Conservation (phyloP, 2,797 vertebrate genomes). For the Menidia menidia region DNA sequence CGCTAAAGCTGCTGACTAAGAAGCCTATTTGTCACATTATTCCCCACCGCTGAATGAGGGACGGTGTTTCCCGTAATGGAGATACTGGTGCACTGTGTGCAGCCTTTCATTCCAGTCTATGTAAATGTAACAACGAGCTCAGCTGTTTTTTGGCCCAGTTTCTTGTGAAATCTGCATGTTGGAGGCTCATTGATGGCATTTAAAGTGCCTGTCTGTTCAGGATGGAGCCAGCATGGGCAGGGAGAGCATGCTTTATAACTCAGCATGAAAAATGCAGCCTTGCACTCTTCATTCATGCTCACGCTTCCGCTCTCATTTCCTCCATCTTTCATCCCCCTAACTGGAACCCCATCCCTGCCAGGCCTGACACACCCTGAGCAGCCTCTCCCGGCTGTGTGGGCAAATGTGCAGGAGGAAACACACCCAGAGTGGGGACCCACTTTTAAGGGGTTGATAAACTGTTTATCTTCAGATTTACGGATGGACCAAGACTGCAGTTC, state of each 20-base stretch:
- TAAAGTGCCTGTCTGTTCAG: neutral
- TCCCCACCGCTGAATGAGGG: neutral
- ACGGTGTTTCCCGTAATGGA: neutral
- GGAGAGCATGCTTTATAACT: neutral
- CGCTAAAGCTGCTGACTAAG: constrained; percentile 45
- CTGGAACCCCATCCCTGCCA: constrained; percentile 40
- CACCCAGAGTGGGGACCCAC: neutral
- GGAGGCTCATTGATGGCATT: neutral
- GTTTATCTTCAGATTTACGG: neutral
- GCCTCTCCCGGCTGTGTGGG: constrained; percentile 28
- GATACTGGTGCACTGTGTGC: fast-evolving
- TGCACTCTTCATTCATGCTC: constrained; percentile 20
- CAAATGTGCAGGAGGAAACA: constrained; percentile 10
- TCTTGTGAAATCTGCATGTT: constrained; percentile 4
- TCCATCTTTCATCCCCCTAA: constrained; percentile 29
- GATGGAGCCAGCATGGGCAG: neutral
- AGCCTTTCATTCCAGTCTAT: neutral
- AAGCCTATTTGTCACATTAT: neutral
- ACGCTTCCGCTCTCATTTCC: neutral
- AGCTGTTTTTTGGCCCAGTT: neutral
- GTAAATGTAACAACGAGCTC: neutral
- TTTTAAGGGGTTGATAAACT: neutral
- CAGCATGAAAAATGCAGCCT: neutral
- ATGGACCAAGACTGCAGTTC: neutral
- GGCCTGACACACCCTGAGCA: constrained; percentile 70